Percentiles rank a stretch among this genome's conserved stretches.
Conservation (phyloP, 2,888 invertebrate species). For the Argyresthia goedartella region DNA sequence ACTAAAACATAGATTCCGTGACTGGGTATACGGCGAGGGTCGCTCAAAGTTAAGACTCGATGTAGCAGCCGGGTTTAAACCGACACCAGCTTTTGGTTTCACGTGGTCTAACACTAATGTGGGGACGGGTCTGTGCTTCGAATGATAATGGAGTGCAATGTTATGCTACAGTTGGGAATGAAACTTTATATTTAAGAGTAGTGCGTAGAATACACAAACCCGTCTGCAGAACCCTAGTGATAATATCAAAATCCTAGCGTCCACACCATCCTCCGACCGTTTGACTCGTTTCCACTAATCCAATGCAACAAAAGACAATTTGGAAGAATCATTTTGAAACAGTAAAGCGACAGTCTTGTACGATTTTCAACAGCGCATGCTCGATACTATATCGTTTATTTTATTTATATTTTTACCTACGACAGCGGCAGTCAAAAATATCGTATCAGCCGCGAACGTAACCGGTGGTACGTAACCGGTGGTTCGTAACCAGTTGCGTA, state of each 20-base stretch:
- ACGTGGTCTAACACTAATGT: not conserved
- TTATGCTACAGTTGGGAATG: constrained; percentile 12
- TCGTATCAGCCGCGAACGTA: not conserved
- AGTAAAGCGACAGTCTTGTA: constrained; percentile 3
- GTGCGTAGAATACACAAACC: no score
- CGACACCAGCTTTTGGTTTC: not conserved
- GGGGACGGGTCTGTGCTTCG: not conserved
- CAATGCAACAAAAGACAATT: not conserved
- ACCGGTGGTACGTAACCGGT: no score
- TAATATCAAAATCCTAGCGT: no score
- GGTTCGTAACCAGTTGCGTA: no score
- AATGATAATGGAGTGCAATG: not conserved
- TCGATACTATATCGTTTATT: constrained; percentile 3
- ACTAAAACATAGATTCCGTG: no score
- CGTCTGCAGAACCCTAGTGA: no score
- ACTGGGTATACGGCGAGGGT: no score
- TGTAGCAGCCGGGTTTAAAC: no score
- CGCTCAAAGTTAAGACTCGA: no score
- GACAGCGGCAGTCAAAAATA: not conserved
- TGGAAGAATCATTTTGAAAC: constrained; percentile 1
- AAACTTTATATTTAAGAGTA: no score
- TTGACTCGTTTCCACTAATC: constrained; percentile 22
- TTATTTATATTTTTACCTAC: not conserved
- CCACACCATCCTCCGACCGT: constrained; percentile 69
- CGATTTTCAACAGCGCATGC: constrained; percentile 4